Base-by-base conservation (phyloP, 23 tunicate species). In the Ciona savignyi region DNA sequence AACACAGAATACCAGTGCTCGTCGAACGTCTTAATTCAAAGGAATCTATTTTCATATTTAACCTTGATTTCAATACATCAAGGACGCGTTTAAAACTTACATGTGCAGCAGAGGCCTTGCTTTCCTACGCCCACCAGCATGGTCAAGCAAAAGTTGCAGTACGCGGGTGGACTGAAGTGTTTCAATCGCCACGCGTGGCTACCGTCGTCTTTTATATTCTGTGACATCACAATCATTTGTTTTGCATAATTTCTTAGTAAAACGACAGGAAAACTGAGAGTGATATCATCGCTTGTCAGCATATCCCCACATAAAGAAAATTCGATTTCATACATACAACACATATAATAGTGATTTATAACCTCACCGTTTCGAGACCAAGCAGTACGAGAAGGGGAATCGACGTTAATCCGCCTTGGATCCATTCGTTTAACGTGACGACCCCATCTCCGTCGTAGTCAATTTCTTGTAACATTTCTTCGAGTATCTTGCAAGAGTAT, bases 181-280 rank as follows among this genome's bases (percentile, higher is more conserved):
- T 87, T 87, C 75, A 87, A 34, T 31, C 95, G 42, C 95, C 95
- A 87, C 25, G 86, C 75, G 73, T 87, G 95, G 4, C 85, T 87
- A 35, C 95, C 95, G 68, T 87, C 95, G 70, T 87, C 95, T 65
- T 81, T 81, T 20, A 87, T 87, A 71, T 81, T 87, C 95, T 87
- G 71, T 15, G 56, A 15, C 15, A 42, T 42, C 56, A 42, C 15
- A 42, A 6, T 42, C 9, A 42, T 42, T 6, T 42, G n/a, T n/a
- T n/a, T n/a, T n/a, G n/a, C n/a, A n/a, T n/a, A n/a, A n/a, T n/a
- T n/a, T n/a, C n/a, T n/a, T n/a, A n/a, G n/a, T n/a, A n/a, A n/a
- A n/a, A n/a, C n/a, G n/a, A n/a, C n/a, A n/a, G n/a, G n/a, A n/a
- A n/a, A n/a, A n/a, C n/a, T n/a, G n/a, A n/a, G n/a, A n/a, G n/a